Conservation (phyloP, 2,113 vertebrate species). For the Cryptotis parvus region DNA sequence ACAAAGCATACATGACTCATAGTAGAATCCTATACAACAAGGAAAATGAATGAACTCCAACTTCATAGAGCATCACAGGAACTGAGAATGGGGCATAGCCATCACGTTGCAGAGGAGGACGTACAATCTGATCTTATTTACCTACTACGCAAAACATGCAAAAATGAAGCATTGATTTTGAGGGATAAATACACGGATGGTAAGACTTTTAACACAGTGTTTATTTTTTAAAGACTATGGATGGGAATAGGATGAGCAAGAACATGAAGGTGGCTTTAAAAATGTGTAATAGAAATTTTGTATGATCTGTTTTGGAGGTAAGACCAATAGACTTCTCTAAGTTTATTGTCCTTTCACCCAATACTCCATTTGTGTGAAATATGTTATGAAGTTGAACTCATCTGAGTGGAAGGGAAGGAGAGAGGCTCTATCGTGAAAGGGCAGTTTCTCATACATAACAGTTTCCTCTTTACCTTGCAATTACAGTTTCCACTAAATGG, state of each 20-base stretch:
- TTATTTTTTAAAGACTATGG: not conserved
- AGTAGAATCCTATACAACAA: not conserved
- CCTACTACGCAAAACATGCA: not conserved
- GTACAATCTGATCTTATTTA: not conserved
- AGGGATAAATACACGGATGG: not conserved
- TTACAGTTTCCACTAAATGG: conserved; percentile 21
- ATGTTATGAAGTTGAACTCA: not conserved
- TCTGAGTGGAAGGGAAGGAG: not conserved
- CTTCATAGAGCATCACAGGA: not conserved
- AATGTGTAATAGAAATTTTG: not conserved
- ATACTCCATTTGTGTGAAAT: conserved; percentile 16
- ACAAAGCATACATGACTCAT: not conserved
- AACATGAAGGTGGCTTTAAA: not conserved
- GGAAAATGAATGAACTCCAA: not conserved
- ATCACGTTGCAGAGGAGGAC: not conserved
- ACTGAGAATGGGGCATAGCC: not conserved
- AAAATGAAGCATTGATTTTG: not conserved
- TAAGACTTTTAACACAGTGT: not conserved
- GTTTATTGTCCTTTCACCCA: not conserved
- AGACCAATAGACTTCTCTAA: not conserved
- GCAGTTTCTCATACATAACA: conserved; percentile 12
- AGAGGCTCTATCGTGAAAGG: not conserved
- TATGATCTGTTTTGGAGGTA: not conserved
- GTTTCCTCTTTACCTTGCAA: not conserved
- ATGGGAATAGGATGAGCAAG: not conserved